Percentiles rank a stretch among this genome's conserved stretches.
Conservation (phyloP, 2,113 vertebrate species). For the Ancistrus triradiatus region DNA sequence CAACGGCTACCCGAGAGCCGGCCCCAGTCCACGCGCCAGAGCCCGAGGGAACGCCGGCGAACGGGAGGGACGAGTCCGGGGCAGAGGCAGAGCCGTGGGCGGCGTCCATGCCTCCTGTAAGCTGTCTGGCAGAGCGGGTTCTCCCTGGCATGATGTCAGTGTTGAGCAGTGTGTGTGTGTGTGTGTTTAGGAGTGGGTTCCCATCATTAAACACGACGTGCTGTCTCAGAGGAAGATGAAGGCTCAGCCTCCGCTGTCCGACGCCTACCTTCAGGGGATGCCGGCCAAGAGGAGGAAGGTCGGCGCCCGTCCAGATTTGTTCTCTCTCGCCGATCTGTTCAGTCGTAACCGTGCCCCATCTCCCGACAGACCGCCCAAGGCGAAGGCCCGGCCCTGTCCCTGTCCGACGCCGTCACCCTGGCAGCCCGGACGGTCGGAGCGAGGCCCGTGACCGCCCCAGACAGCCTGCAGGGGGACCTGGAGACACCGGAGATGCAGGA, state of each 20-base stretch:
- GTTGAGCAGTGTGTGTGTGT: conserved; percentile 2
- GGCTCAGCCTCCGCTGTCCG: conserved; percentile 83
- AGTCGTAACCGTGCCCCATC: neutral
- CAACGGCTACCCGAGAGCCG: conserved; percentile 52
- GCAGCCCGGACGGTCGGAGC: conserved; percentile 74
- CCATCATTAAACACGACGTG: conserved; percentile 87
- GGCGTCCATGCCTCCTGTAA: conserved; percentile 81
- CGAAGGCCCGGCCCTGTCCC: conserved; percentile 77
- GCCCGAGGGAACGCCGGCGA: conserved; percentile 55
- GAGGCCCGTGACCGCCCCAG: conserved; percentile 67
- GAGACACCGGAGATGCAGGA: conserved; percentile 74
- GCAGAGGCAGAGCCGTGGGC: conserved; percentile 80
- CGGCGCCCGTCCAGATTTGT: conserved; percentile 3
- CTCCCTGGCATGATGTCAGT: too few relatives aligned
- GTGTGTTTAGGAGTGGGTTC: conserved; percentile 81
- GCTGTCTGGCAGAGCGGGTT: too few relatives aligned
- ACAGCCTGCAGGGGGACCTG: conserved; percentile 77
- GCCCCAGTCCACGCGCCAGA: conserved; percentile 62
- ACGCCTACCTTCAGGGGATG: conserved; percentile 89
- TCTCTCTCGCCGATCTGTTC: neutral
- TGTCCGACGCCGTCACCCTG: conserved; percentile 77
- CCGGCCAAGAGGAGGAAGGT: conserved; percentile 91
- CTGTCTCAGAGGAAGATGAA: conserved; percentile 88
- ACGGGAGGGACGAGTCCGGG: conserved; percentile 66
- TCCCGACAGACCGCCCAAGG: conserved; percentile 74